Evolutionary conservation across 2,888 invertebrate genomes (phyloP).

Genomic region (Trachelus iudaicus): DNA sequence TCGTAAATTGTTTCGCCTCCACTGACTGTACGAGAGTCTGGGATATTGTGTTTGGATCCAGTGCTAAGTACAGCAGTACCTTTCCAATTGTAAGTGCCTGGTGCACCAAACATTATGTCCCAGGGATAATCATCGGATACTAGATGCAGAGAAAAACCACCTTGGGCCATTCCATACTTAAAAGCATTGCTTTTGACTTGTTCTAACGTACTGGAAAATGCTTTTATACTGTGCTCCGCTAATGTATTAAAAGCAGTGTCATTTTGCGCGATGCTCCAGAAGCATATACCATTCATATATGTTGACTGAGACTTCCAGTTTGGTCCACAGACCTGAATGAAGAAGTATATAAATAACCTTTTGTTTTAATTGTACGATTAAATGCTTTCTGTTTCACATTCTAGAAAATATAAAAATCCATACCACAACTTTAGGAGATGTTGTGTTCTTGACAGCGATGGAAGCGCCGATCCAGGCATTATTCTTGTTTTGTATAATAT

Average conservation of each 20-base stretch:
- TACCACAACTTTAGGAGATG: constrained; percentile 51
- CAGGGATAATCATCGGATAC: constrained; percentile 14
- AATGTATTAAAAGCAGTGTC: constrained; percentile 25
- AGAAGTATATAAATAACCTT: constrained; percentile 15
- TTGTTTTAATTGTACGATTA: background rate
- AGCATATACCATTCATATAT: constrained; percentile 54
- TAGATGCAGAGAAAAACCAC: constrained; percentile 49
- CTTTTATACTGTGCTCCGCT: constrained; percentile 16
- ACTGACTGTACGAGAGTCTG: background rate
- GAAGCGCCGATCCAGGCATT: constrained; percentile 62
- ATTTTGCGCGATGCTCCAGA: constrained; percentile 26
- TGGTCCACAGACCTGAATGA: constrained; percentile 62
- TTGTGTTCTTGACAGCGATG: constrained; percentile 57
- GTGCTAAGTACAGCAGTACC: constrained; percentile 39
- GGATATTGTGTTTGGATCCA: background rate
- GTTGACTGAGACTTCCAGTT: constrained; percentile 12
- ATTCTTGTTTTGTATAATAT: constrained; percentile 29
- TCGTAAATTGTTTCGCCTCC: background rate
- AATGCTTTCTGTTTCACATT: background rate
- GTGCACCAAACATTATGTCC: constrained; percentile 53
- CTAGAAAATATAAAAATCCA: constrained; percentile 12
- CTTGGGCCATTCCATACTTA: constrained; percentile 43
- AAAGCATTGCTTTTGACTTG: constrained; percentile 24
- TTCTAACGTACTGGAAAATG: background rate
- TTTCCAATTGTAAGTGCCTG: constrained; percentile 55